Evolutionary conservation across 2,113 vertebrate species (phyloP).

Genomic region (Anser cygnoides): DNA sequence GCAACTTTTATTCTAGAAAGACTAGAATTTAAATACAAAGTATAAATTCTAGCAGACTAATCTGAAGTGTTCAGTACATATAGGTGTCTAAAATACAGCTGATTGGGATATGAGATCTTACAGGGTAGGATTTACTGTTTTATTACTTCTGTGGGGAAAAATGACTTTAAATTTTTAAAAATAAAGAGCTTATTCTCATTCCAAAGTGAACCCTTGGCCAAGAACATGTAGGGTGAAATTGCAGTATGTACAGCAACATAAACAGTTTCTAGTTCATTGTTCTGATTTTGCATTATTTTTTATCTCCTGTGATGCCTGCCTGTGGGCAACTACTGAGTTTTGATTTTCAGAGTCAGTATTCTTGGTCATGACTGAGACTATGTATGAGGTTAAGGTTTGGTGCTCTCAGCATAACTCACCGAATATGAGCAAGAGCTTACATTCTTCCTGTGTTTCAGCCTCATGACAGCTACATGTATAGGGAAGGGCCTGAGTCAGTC

Average conservation of each 20-base stretch:
- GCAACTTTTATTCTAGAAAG: not conserved
- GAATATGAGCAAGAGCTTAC: not conserved
- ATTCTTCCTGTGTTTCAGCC: not conserved
- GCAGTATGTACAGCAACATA: not conserved
- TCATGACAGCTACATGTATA: not conserved
- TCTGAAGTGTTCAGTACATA: not conserved
- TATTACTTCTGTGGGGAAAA: not conserved
- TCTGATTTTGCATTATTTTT: not conserved
- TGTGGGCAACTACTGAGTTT: not conserved
- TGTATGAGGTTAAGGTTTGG: not conserved
- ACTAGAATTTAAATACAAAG: not conserved
- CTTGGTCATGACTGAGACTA: not conserved
- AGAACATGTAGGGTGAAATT: not conserved
- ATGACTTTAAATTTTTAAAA: not conserved
- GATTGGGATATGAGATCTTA: not conserved
- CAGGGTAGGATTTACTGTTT: not conserved
- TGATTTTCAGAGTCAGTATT: not conserved
- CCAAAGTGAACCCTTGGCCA: not conserved
- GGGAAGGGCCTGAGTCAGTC: fast-evolving
- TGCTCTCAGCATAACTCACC: not conserved
- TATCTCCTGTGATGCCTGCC: not conserved
- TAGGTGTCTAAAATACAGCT: not conserved
- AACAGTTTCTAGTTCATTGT: not conserved
- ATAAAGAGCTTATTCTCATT: not conserved
- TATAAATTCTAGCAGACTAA: not conserved